Conservation (phyloP, 1,140 invertebrate species). For the Chironomus tepperi region DNA sequence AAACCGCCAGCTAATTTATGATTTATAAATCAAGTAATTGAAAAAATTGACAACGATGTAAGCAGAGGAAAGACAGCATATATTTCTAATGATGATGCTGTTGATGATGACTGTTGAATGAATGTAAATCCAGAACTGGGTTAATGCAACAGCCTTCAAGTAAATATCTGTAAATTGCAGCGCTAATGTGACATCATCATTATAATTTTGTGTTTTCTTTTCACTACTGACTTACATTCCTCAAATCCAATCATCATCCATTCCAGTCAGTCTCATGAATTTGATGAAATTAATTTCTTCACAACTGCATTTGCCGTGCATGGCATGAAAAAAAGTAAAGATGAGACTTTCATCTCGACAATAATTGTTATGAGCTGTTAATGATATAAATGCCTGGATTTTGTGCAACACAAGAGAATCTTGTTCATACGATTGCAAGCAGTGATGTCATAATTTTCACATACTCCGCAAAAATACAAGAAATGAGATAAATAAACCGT, state of each 20-base stretch:
- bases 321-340: neutral
- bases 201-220: neutral
- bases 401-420: neutral
- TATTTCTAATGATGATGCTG: neutral
- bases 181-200: neutral
- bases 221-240: neutral
- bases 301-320: neutral
- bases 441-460: neutral
- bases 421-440: neutral
- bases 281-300: neutral
- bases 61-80: neutral
- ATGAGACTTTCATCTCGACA: neutral
- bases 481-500: slow-evolving; percentile 8
- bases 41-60: neutral
- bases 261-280: neutral
- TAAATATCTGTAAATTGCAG: neutral
- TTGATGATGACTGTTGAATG: neutral
- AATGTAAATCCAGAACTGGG: neutral
- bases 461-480: neutral
- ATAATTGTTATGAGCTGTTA: neutral
- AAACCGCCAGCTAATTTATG: too few species aligned
- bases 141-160: neutral
- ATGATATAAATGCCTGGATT: neutral
- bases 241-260: neutral
- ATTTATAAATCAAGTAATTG: neutral